Base-by-base conservation (phyloP, 1,140 invertebrate genomes). In the Drosophila mauritiana region DNA sequence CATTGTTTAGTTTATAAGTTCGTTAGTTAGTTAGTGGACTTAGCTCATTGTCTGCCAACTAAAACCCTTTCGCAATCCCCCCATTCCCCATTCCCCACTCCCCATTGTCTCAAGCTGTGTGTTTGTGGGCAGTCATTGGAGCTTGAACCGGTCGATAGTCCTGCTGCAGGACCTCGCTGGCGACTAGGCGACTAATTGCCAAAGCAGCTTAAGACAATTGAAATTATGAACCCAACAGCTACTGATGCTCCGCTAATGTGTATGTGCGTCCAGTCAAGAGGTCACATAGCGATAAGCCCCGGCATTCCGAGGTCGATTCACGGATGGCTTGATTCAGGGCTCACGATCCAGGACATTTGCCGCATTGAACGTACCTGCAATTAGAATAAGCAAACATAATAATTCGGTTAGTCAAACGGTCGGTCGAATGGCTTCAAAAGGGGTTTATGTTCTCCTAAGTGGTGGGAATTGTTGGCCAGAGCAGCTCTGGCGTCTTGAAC, bases 121-220 rank as follows among this genome's bases (percentile, higher is more conserved):
- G 22, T 42, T 36, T 63, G 70, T 48, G 45, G 36, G 61, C 63
- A 82, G 52, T 34, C 76, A 74, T 37, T 69, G 68, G 54, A 68
- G 78, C 61, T 73, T 73, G 63, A 86, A 86, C 62, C 64, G 34
- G 39, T 49, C 59, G 81, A 86, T 88, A 78, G 53, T 56, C 15
- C 46, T 27, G 61, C 46, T 65, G 46, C 63, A 58, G 48, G 59
- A 42, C 42, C 58, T 54, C 27, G 15, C 57, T 11, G 15, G 37
- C 42, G 65, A 64, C 84, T 83, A 89, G 22, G 37, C 37, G 67
- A 65, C 79, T 83, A 89, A 88, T 89, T 83, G 80, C 53, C 46
- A 80, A 83, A 83, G 70, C 76, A 73, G 83, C 83, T 88, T 89
- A 86, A 83, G 80, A 89, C 84, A 83, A 89, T 89, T 83, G 75